phyloP scores from a whole-genome alignment of 1,140 invertebrate species.

The Neodiprion pinetum region DNA sequence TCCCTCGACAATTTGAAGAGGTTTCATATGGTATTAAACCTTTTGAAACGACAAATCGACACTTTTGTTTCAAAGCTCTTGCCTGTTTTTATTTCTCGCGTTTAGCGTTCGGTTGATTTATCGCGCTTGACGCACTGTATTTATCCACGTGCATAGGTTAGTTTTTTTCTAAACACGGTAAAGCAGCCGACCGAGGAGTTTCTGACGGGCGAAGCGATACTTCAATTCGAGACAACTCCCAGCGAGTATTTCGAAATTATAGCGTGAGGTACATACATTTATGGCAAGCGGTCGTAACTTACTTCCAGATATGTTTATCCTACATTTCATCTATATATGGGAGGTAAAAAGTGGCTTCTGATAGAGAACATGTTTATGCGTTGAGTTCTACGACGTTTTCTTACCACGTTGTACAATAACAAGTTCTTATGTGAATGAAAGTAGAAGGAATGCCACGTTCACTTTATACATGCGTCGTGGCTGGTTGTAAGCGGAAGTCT shows the following conservation, averaged over 20 bases:
- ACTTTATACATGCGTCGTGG: not conserved
- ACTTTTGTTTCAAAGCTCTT: too few relatives aligned
- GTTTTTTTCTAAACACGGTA: too few relatives aligned
- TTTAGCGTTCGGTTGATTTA: too few relatives aligned
- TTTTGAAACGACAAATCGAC: too few relatives aligned
- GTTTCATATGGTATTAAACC: too few relatives aligned
- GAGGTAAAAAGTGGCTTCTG: not conserved
- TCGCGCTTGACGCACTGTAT: too few relatives aligned
- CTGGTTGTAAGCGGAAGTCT: not conserved
- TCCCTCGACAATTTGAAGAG: too few relatives aligned
- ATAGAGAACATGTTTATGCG: not conserved
- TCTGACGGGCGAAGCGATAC: not conserved
- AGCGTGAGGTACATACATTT: not conserved
- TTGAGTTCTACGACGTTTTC: not conserved
- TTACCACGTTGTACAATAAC: not conserved
- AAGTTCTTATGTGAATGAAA: not conserved
- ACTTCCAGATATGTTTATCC: not conserved
- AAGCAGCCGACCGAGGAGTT: too few relatives aligned
- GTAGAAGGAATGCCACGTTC: not conserved
- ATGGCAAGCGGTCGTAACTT: slow-evolving; percentile 1
- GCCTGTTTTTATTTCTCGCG: too few relatives aligned
- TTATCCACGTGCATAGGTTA: too few relatives aligned
- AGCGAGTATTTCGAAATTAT: not conserved
- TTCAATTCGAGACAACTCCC: not conserved
- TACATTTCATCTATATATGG: not conserved